phyloP scores from a whole-genome alignment of 1,140 invertebrate genomes.

The Cydia amplana region DNA sequence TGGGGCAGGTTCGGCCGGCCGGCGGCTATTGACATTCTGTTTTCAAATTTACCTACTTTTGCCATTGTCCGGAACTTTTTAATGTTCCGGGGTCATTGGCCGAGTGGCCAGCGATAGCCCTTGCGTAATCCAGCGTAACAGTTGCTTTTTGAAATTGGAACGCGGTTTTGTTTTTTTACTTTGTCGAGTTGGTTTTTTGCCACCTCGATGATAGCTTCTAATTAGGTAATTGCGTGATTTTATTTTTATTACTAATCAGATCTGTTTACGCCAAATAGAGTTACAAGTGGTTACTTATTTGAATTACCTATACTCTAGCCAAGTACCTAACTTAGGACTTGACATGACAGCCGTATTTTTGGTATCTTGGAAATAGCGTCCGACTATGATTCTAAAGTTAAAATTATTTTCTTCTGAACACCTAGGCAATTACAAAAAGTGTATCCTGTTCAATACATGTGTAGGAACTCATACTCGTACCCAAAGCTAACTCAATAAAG shows the following conservation, averaged over 20 bases:
- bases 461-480: not conserved
- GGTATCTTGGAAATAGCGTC: no score
- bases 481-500: slow-evolving; percentile 6
- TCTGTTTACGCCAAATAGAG: not conserved
- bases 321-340: no score
- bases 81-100: slow-evolving; percentile 65
- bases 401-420: no score
- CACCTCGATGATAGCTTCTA: slow-evolving; percentile 1
- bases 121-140: slow-evolving; percentile 43
- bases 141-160: slow-evolving; percentile 33
- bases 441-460: not conserved
- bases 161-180: slow-evolving; percentile 25
- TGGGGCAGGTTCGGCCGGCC: slow-evolving; percentile 76
- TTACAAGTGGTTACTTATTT: not conserved
- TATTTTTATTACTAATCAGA: slow-evolving; percentile 13
- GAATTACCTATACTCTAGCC: no score
- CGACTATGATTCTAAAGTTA: no score
- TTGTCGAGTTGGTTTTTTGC: slow-evolving; percentile 13
- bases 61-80: slow-evolving; percentile 76
- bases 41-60: slow-evolving; percentile 76
- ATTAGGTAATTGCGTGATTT: slow-evolving; percentile 2
- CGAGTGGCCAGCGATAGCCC: slow-evolving; percentile 55
- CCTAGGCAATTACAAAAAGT: not conserved
- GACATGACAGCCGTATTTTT: no score
- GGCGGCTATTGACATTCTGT: slow-evolving; percentile 77